These are phyloP conservation scores for Mimas tiliae DNA, from an alignment of 2,888 invertebrate genomes.

Conservation along the genomic window DNA sequence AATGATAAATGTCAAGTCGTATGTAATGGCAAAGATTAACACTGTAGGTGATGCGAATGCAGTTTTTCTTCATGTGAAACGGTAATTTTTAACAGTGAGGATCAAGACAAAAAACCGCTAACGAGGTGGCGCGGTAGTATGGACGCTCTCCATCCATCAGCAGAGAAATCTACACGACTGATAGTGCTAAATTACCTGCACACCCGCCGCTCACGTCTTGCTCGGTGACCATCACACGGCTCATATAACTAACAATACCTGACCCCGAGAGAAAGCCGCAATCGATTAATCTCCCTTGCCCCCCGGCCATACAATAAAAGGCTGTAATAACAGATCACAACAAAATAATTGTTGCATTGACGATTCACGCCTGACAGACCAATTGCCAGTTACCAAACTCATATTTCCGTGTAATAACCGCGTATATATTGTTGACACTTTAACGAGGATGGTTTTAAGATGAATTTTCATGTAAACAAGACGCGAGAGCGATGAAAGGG, in stretches of 20 bases:
- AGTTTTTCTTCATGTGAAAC: slow-evolving; percentile 24
- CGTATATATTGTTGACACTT: slow-evolving; percentile 53
- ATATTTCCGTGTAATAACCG: slow-evolving; percentile 45
- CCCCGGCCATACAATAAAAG: slow-evolving; percentile 64
- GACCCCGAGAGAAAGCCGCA: slow-evolving; percentile 71
- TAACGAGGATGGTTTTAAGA: slow-evolving; percentile 61
- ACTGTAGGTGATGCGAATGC: slow-evolving; percentile 2
- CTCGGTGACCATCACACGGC: slow-evolving; percentile 51
- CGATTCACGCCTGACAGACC: slow-evolving; percentile 63
- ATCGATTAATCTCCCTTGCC: slow-evolving; percentile 72
- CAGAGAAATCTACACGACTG: slow-evolving; percentile 47
- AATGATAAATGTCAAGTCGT: slow-evolving; percentile 1
- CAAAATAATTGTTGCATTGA: slow-evolving; percentile 69
- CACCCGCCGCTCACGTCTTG: slow-evolving; percentile 40
- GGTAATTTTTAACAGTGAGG: slow-evolving; percentile 38
- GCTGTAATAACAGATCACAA: slow-evolving; percentile 71
- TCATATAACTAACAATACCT: slow-evolving; percentile 60
- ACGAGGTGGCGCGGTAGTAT: slow-evolving; percentile 51
- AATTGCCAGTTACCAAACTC: slow-evolving; percentile 62
- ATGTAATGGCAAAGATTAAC: slow-evolving; percentile 24
- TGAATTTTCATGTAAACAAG: slow-evolving; percentile 67
- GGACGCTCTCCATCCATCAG: slow-evolving; percentile 46
- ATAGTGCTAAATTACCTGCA: slow-evolving; percentile 66
- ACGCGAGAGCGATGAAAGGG: slow-evolving; percentile 68
- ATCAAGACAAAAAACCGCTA: slow-evolving; percentile 49